Percentiles rank a stretch among this genome's conserved stretches.
Conservation (phyloP, 2,113 vertebrate genomes). For the Lutjanus erythropterus region DNA sequence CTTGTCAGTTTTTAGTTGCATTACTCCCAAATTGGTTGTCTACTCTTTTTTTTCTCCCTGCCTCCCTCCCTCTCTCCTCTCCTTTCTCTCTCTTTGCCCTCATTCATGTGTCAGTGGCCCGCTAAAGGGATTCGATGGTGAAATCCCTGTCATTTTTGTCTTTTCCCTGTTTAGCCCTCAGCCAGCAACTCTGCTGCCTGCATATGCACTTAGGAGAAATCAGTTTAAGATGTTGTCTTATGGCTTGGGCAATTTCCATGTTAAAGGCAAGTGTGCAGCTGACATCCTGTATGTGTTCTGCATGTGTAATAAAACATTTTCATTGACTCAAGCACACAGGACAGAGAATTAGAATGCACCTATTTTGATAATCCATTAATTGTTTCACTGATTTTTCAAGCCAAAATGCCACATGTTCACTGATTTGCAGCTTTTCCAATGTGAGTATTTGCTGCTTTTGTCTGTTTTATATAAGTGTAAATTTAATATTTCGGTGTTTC, state of each 20-base stretch:
- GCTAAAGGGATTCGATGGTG: conserved; percentile 87
- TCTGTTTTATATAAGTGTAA: background rate
- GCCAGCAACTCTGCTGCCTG: conserved; percentile 67
- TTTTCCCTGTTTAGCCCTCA: conserved; percentile 75
- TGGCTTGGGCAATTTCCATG: conserved; percentile 49
- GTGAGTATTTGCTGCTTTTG: background rate
- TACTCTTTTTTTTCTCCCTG: conserved; percentile 74
- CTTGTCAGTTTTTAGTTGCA: conserved; percentile 91
- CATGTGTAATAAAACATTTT: conserved; percentile 32
- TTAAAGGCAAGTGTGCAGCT: conserved; percentile 42
- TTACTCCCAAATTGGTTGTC: conserved; percentile 90
- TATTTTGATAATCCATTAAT: background rate
- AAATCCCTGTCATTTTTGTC: conserved; percentile 85
- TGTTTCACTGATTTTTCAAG: background rate
- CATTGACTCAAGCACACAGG: conserved; percentile 12
- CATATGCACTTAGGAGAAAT: conserved; percentile 77
- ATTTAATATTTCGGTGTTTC: background rate
- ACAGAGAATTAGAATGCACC: background rate
- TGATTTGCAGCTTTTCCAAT: background rate
- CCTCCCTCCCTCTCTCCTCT: conserved; percentile 39
- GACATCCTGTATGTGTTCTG: conserved; percentile 46
- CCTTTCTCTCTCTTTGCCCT: conserved; percentile 69
- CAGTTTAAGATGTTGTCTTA: conserved; percentile 54
- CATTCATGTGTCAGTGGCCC: conserved; percentile 87
- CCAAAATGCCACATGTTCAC: background rate